These are phyloP conservation scores for Ara ararauna DNA, from an alignment of 2,797 vertebrate genomes.

Conservation along the genomic window DNA sequence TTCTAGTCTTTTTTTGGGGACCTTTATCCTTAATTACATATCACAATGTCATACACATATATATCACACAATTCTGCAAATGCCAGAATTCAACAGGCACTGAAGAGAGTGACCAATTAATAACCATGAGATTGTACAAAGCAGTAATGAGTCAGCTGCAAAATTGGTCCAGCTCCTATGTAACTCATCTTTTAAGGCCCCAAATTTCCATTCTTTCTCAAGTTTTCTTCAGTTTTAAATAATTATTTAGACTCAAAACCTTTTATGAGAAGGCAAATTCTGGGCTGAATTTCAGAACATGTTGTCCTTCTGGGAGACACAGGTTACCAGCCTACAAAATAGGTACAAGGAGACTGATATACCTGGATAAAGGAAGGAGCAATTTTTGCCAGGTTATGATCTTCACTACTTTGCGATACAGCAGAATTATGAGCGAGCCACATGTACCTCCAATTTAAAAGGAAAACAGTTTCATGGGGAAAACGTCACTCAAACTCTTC, in stretches of 20 bases:
- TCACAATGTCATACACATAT: background rate
- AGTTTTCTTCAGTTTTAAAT: background rate
- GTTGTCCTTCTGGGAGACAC: background rate
- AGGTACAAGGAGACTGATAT: background rate
- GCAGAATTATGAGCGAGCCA: background rate
- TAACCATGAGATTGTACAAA: background rate
- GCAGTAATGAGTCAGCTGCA: background rate
- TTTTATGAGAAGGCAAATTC: background rate
- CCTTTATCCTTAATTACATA: background rate
- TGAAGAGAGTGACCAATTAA: background rate
- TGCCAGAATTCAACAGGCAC: background rate
- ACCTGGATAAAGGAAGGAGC: background rate
- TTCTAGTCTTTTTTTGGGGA: background rate
- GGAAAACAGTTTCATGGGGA: background rate
- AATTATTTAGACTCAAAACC: background rate
- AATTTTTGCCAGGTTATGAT: background rate
- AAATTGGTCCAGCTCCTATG: background rate
- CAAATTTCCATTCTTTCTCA: background rate
- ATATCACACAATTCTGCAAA: background rate
- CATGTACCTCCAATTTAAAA: background rate
- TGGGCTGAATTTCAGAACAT: background rate
- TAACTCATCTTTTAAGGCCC: background rate
- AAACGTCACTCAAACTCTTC: background rate
- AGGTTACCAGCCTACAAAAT: background rate
- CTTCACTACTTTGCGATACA: background rate